A percentile compares a stretch with the other conserved stretches of the same genome.
Conservation (phyloP, 2,888 invertebrate genomes). For the Kryphioiulus occultus region DNA sequence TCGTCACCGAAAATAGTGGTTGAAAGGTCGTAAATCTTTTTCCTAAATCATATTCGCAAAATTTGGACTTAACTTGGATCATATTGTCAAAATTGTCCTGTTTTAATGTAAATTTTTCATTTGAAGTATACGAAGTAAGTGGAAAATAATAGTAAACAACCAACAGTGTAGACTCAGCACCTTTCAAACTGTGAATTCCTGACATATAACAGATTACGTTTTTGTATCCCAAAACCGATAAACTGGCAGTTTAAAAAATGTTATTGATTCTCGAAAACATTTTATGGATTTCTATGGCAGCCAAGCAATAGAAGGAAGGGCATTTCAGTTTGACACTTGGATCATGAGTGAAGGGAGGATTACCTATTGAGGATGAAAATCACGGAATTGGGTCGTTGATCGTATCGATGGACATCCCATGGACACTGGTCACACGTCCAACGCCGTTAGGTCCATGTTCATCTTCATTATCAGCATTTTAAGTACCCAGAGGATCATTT, state of each 20-base stretch:
- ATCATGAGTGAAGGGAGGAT: neutral
- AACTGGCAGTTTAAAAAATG: neutral
- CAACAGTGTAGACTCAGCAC: neutral
- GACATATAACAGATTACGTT: neutral
- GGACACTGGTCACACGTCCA: neutral
- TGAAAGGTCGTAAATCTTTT: no score
- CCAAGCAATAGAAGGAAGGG: neutral
- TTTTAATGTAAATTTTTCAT: no score
- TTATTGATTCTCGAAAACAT: neutral
- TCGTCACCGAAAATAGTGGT: no score
- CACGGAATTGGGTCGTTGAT: neutral
- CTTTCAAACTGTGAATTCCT: neutral
- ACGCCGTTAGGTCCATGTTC: neutral
- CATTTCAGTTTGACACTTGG: neutral
- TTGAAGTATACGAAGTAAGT: no score
- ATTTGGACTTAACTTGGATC: no score
- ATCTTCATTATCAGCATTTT: conserved; percentile 11
- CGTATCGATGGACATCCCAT: neutral
- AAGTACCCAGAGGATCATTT: neutral
- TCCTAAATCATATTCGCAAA: no score
- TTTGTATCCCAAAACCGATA: neutral
- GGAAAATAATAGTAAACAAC: no score
- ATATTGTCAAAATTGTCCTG: no score
- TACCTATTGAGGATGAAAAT: neutral
- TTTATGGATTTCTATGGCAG: neutral